phyloP scores from a whole-genome alignment of 1,140 invertebrate genomes.

The Eupeodes corollae region DNA sequence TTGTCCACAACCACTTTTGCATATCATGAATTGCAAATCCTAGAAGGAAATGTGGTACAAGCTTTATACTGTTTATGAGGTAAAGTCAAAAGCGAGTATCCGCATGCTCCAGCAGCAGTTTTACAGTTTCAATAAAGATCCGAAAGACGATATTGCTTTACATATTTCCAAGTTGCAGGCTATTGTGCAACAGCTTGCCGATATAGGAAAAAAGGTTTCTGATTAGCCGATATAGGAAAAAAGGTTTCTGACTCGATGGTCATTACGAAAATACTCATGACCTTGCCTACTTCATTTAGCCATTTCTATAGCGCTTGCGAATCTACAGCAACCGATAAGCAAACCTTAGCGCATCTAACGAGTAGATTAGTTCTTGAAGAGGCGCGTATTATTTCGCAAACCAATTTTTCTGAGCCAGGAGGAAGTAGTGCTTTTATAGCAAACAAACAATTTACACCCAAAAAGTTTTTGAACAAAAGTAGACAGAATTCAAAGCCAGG shows the following conservation, averaged over 20 bases:
- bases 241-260: slow-evolving; percentile 15
- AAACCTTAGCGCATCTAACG: not conserved
- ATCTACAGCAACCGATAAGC: not conserved
- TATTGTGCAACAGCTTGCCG: slow-evolving; percentile 13
- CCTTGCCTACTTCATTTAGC: slow-evolving; percentile 14
- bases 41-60: slow-evolving; percentile 34
- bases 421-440: no score
- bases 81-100: slow-evolving; percentile 25
- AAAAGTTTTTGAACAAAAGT: no score
- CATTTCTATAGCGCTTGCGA: no score
- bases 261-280: slow-evolving; percentile 26
- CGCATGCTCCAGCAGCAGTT: slow-evolving; percentile 31
- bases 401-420: no score
- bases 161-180: slow-evolving; percentile 13
- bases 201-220: slow-evolving; percentile 15
- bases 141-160: slow-evolving; percentile 9
- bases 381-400: no score
- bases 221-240: slow-evolving; percentile 17
- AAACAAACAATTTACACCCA: no score
- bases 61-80: slow-evolving; percentile 26
- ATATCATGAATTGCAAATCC: slow-evolving; percentile 23
- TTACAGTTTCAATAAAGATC: slow-evolving; percentile 15
- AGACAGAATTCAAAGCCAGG: no score
- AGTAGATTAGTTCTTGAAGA: not conserved
- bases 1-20: slow-evolving; percentile 19